These are phyloP conservation scores for Acanthococcus lagerstroemiae DNA, from an alignment of 2,888 invertebrate species.

Conservation along the genomic window DNA sequence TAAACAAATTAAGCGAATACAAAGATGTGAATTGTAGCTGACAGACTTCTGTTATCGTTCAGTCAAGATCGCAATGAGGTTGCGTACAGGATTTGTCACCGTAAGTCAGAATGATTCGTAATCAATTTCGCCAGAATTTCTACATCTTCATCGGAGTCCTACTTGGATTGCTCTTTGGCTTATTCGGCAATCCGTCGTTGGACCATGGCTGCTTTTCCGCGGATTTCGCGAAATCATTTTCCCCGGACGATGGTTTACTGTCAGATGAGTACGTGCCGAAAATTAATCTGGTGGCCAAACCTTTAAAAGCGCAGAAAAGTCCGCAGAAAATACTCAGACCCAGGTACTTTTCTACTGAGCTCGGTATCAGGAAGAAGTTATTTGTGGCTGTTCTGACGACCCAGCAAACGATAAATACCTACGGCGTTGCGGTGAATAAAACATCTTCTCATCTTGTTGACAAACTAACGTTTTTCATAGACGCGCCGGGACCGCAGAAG, in stretches of 20 bases:
- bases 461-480: slow-evolving; percentile 69
- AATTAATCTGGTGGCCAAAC: slow-evolving; percentile 45
- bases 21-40: no score
- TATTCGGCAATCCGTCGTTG: slow-evolving; percentile 35
- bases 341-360: slow-evolving; percentile 87
- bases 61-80: no score
- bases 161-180: slow-evolving; percentile 36
- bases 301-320: slow-evolving; percentile 43
- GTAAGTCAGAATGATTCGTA: slow-evolving; percentile 25
- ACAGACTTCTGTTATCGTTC: no score
- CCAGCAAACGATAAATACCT: slow-evolving; percentile 57
- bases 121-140: slow-evolving; percentile 35
- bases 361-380: slow-evolving; percentile 81
- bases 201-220: slow-evolving; percentile 30
- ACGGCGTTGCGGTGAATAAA: slow-evolving; percentile 75
- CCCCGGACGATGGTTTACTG: slow-evolving; percentile 22
- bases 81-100: no score
- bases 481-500: slow-evolving; percentile 44
- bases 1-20: no score
- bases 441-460: slow-evolving; percentile 76
- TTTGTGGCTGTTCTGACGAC: slow-evolving; percentile 77
- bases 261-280: slow-evolving; percentile 44
- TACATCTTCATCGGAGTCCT: slow-evolving; percentile 36
- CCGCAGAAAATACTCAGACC: slow-evolving; percentile 65
- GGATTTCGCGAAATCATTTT: not conserved